Percentiles rank a stretch among this genome's conserved stretches.
These are phyloP conservation scores for Tachina fera DNA, from an alignment of 2,888 invertebrate genomes.

Conservation along the genomic window DNA sequence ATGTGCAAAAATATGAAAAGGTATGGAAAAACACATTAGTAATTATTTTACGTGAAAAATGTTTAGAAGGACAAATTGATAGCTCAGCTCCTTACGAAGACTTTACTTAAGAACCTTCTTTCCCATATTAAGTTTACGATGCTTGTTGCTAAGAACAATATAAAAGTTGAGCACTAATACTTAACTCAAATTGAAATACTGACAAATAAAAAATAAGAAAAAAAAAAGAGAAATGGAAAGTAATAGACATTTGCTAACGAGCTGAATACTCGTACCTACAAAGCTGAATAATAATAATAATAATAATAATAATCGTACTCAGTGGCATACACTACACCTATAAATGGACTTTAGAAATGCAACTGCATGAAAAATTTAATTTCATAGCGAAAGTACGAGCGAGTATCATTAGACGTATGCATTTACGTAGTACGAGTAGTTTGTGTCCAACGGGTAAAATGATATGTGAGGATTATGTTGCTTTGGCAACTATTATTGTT, in stretches of 20 bases:
- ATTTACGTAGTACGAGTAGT: neutral
- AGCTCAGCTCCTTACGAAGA: neutral
- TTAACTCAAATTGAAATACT: neutral
- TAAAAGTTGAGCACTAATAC: neutral
- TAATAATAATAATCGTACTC: neutral
- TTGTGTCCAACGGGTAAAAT: neutral
- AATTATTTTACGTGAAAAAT: neutral
- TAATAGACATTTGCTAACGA: neutral
- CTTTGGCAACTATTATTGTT: conserved; percentile 6
- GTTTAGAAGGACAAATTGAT: neutral
- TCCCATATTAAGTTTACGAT: neutral
- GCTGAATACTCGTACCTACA: neutral
- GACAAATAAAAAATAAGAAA: neutral
- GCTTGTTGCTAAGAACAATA: neutral
- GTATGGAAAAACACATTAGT: neutral
- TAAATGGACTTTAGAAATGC: neutral
- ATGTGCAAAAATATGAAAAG: neutral
- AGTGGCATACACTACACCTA: neutral
- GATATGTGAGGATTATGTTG: neutral
- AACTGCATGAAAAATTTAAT: neutral
- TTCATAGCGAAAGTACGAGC: conserved; percentile 11
- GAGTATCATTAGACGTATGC: neutral
- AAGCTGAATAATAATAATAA: neutral
- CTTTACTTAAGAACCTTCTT: neutral
- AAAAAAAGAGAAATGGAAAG: neutral